A percentile compares a stretch with the other conserved stretches of the same genome.
These are phyloP conservation scores for Menidia beryllina DNA, from an alignment of 2,113 vertebrate species.

Conservation along the genomic window DNA sequence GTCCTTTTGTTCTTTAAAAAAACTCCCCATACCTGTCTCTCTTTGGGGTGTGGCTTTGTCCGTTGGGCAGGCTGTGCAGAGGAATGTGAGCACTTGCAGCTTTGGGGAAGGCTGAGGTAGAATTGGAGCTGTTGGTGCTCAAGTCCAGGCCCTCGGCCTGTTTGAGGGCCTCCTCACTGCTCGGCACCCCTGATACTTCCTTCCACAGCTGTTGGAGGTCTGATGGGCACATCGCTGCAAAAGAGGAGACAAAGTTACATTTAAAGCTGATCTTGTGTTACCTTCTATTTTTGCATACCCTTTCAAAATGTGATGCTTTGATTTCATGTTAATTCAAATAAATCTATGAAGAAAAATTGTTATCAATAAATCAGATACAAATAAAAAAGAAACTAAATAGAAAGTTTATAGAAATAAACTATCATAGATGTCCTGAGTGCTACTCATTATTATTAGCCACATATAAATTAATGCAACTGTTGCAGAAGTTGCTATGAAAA, in stretches of 20 bases:
- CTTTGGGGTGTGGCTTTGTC: conserved; percentile 96
- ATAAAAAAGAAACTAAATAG: too few species aligned
- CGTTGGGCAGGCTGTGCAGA: conserved; percentile 94
- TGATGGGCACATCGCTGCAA: conserved; percentile 91
- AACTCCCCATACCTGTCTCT: conserved; percentile 90
- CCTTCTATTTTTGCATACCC: not conserved
- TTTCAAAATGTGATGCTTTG: conserved; percentile 1
- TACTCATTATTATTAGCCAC: conserved; percentile 7
- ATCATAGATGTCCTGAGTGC: not conserved
- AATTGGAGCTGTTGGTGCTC: conserved; percentile 94
- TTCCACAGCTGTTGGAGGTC: conserved; percentile 99
- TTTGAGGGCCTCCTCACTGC: conserved; percentile 92
- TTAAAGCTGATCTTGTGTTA: not conserved
- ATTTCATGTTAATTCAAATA: conserved; percentile 13
- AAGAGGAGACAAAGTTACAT: not conserved
- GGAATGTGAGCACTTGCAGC: conserved; percentile 94
- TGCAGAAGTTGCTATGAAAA: conserved; percentile 1
- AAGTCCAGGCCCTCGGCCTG: conserved; percentile 96
- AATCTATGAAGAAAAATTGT: not conserved
- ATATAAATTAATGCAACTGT: conserved; percentile 26
- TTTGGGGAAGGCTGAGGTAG: conserved; percentile 96
- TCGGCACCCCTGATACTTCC: conserved; percentile 90
- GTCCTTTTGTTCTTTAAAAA: too few species aligned
- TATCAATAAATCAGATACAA: conserved; percentile 10
- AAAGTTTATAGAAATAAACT: conserved; percentile 28